A percentile compares a stretch with the other conserved stretches of the same genome.
phyloP scores from a whole-genome alignment of 2,797 vertebrate species.

The Setipinna tenuifilis region DNA sequence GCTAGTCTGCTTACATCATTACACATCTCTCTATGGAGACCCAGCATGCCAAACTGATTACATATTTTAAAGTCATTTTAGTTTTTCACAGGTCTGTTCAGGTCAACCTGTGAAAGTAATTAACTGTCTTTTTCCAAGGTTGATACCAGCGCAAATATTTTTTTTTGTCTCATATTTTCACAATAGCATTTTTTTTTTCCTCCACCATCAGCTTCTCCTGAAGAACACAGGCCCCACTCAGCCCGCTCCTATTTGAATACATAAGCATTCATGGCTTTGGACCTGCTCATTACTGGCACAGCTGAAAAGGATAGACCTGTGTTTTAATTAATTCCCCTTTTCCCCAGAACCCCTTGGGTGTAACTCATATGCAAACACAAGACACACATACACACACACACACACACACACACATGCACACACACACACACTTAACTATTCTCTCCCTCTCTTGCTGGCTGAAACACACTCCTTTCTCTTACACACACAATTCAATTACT shows the following conservation, averaged over 20 bases:
- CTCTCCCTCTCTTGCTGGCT: conserved; percentile 1
- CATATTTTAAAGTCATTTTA: conserved; percentile 7
- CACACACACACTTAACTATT: conserved; percentile 39
- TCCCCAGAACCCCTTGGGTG: conserved; percentile 47
- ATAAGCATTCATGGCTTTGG: conserved; percentile 34
- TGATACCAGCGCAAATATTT: background rate
- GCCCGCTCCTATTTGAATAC: conserved; percentile 41
- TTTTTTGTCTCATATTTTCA: conserved; percentile 35
- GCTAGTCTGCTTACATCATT: background rate
- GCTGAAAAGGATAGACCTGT: conserved; percentile 41
- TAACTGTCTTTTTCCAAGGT: conserved; percentile 9
- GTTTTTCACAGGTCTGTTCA: background rate
- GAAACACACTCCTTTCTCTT: conserved; percentile 39
- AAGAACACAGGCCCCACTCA: background rate
- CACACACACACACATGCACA: conserved; percentile 39
- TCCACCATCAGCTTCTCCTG: background rate
- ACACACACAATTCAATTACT: conserved; percentile 65
- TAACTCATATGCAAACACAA: conserved; percentile 16
- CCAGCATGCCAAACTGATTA: background rate
- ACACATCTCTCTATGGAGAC: background rate
- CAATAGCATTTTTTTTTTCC: conserved; percentile 31
- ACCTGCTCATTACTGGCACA: conserved; percentile 45
- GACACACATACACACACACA: background rate
- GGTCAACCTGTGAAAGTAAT: background rate
- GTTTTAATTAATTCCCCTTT: conserved; percentile 51